Conservation (phyloP, 92 coral and sea anemone genomes). For the Palythoa grandiflora region DNA sequence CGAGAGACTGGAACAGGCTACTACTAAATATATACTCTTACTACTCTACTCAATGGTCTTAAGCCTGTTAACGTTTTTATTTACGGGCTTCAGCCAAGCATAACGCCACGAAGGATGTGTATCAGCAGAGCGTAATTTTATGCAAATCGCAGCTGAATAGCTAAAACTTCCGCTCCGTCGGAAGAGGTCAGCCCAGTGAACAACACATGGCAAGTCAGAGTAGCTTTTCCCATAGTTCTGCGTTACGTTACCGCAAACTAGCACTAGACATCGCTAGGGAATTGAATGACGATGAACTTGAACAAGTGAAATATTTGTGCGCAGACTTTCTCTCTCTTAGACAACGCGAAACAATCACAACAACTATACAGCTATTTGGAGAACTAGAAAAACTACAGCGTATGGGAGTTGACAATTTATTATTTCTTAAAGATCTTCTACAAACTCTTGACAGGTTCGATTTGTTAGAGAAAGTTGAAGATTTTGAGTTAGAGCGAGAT, state of each 20-base stretch:
- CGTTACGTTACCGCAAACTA: constrained; percentile 13
- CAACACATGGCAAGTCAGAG: not conserved
- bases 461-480: constrained; percentile 17
- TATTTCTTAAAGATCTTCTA: not conserved
- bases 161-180: too few species aligned
- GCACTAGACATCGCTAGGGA: constrained; percentile 19
- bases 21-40: too few species aligned
- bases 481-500: constrained; percentile 13
- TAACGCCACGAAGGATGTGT: too few species aligned
- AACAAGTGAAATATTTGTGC: constrained; percentile 13
- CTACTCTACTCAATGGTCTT: too few species aligned
- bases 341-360: not conserved
- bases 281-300: constrained; percentile 7
- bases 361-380: constrained; percentile 21
- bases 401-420: constrained; percentile 29
- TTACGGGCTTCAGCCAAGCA: too few species aligned
- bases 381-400: constrained; percentile 35
- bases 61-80: too few species aligned
- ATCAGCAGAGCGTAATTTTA: too few species aligned
- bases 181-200: not conserved
- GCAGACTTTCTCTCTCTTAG: constrained; percentile 12
- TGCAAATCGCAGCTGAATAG: too few species aligned
- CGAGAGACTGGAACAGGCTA: too few species aligned
- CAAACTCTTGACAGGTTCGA: constrained; percentile 15
- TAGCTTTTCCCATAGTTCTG: not conserved